A percentile compares a stretch with the other conserved stretches of the same genome.
These are phyloP conservation scores for Drosophila tani DNA, from an alignment of 1,140 invertebrate species.

Conservation along the genomic window DNA sequence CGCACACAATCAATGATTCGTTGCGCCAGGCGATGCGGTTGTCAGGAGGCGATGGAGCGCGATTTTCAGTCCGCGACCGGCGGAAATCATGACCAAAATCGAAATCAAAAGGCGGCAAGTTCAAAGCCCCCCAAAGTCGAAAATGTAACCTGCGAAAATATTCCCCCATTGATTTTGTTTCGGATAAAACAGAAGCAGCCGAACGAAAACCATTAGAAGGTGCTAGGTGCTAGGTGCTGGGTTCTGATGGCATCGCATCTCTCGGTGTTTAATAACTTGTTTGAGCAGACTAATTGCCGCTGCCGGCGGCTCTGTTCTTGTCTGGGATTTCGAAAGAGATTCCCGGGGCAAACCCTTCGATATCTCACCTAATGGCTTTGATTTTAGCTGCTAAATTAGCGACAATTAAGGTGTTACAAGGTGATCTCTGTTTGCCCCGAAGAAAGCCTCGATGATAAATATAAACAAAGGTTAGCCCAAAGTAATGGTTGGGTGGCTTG, in stretches of 20 bases:
- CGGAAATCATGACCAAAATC: slow-evolving; percentile 27
- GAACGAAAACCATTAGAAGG: slow-evolving; percentile 58
- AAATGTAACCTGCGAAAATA: slow-evolving; percentile 41
- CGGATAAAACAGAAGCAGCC: slow-evolving; percentile 27
- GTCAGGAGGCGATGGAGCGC: slow-evolving; percentile 68
- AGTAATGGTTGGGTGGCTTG: slow-evolving; percentile 2
- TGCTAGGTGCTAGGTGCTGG: slow-evolving; percentile 43
- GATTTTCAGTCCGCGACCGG: slow-evolving; percentile 31
- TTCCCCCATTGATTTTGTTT: slow-evolving; percentile 16
- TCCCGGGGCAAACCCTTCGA: slow-evolving; percentile 26
- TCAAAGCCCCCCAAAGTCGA: slow-evolving; percentile 24
- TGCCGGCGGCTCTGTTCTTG: slow-evolving; percentile 11
- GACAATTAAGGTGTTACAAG: slow-evolving; percentile 79
- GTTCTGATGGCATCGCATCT: slow-evolving; percentile 10
- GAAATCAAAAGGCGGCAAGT: slow-evolving; percentile 30
- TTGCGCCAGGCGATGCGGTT: slow-evolving; percentile 67
- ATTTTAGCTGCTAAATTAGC: slow-evolving; percentile 59
- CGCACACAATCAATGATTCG: slow-evolving; percentile 77
- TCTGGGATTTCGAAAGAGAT: slow-evolving; percentile 11
- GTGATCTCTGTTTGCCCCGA: slow-evolving; percentile 58
- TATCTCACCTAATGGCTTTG: slow-evolving; percentile 44
- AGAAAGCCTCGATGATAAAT: slow-evolving; percentile 51
- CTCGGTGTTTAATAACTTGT: slow-evolving; percentile 45
- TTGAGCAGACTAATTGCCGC: slow-evolving; percentile 62
- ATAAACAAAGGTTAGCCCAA: slow-evolving; percentile 25